Percentiles rank a stretch among this genome's conserved stretches.
Evolutionary conservation across 2,113 vertebrate species (phyloP).

Genomic region (Istiophorus platypterus): DNA sequence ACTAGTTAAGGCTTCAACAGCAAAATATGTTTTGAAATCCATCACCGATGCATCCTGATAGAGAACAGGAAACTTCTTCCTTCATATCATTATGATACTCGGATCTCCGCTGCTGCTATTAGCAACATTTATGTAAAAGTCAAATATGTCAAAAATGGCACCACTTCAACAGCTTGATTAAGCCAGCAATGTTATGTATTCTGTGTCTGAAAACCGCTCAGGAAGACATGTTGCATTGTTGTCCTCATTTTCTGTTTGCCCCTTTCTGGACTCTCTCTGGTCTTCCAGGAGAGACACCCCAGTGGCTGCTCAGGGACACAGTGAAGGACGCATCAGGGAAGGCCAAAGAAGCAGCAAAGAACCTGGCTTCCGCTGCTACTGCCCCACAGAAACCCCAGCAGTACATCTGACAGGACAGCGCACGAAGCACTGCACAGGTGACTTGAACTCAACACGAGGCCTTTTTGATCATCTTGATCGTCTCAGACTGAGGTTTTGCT

Average conservation of each 20-base stretch:
- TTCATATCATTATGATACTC: background rate
- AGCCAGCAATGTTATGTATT: background rate
- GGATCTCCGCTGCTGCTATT: background rate
- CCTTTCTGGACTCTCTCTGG: background rate
- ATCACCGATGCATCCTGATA: background rate
- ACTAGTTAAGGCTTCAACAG: background rate
- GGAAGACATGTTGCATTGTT: background rate
- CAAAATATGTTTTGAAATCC: background rate
- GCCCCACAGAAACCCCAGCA: conserved; percentile 79
- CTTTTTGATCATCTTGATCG: conserved; percentile 12
- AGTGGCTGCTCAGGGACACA: conserved; percentile 74
- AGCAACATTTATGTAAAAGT: background rate
- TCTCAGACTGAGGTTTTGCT: background rate
- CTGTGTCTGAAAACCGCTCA: background rate
- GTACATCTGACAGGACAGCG: conserved; percentile 72
- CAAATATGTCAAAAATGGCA: background rate
- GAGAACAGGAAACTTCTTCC: background rate
- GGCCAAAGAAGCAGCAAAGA: conserved; percentile 81
- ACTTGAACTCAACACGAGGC: conserved; percentile 13
- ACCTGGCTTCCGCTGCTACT: conserved; percentile 74
- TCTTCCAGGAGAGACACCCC: conserved; percentile 75
- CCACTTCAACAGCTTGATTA: background rate
- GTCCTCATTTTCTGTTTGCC: background rate
- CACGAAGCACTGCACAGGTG: background rate
- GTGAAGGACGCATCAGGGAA: conserved; percentile 79